Evolutionary conservation across 2,888 invertebrate genomes (phyloP), one percentile per base, ranked within the genome.

Genomic region (Orthosia gothica): DNA sequence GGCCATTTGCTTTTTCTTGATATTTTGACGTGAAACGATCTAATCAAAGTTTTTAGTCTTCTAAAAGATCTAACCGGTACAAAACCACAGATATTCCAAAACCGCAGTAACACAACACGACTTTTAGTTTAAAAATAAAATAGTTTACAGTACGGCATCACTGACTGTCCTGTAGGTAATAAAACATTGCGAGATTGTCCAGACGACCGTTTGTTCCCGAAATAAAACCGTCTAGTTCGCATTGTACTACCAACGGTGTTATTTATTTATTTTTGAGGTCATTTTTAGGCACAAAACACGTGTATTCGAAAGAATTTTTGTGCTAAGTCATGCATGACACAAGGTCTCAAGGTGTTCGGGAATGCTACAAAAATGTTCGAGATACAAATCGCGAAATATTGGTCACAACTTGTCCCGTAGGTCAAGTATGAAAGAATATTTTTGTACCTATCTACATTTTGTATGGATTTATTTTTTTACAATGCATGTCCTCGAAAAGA

Each of bases 101-200:
- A 83, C 45, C 65, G 5, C 50, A 64, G 73, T 74, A 76, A 71
- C 58, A 52, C 45, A 82, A 76, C 66, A 70, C 77, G 70, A 68
- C 54, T 72, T 82, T 74, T 54, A 70, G 77, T 85, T 83, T 86
- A 82, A 84, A 86, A 87, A 87, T 87, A 87, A 84, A 80, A 79
- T 83, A 80, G 85, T 87, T 85, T 80, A 84, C 81, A 71, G 76
- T 75, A 61, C 57, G 57, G 67, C 63, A 71, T 77, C 69, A 74
- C 75, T 64, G 83, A 87, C 76, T 86, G 87, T 86, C 87, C 74
- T 77, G 76, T 68, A 70, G 72, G 79, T 68, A 78, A 85, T 87
- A 87, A 87, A 87, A 79, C 86, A 86, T 68, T 61, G 65, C 74
- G 87, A 87, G 74, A 81, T 82, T 86, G 86, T 86, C 87, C 87